Base-by-base conservation (phyloP, 2,888 invertebrate genomes). In the Oxyteleia sp. region DNA sequence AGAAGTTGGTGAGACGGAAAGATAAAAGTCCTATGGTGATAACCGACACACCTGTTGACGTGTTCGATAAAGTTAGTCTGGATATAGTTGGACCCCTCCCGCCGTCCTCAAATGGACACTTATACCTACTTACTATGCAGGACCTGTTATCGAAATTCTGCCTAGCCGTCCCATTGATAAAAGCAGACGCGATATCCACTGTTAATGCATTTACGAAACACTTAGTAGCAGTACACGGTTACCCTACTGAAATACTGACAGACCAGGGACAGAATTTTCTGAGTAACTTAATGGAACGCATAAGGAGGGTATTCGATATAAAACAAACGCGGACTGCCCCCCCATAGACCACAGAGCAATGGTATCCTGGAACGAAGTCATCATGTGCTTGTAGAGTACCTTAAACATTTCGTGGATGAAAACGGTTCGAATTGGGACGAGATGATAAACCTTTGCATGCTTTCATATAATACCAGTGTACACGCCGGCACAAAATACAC, bases 401-500 rank as follows among this genome's bases (percentile, higher is more conserved):
- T 53, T 4, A 26, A 15, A 32, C 53, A 53, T 29, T 53, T 59
- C 43, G 41, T 83, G 23, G 10, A 29, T 57, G 15, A 43, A 20
- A 43, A 53, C 16, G 0, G 8, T n/a, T 10, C 45, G 32, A 13
- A 68, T 32, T 69, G 69, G 69, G 8, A 26, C 1, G 10, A 45
- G 13, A 13, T 15, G 0, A 0, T 69, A 4, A 32, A 43, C 5
- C 35, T 69, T 23, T 26, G 29, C n/a, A 51, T 51, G 51, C 41
- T 66, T 15, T 49, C 51, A 2, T 66, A 51, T 11, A 66, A 66
- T n/a, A 51, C 68, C 0, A 68, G 45, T 4, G 45, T 43, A 0
- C 74, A 81, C 23, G n/a, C n/a, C 4, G 49, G 59, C 0, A 81
- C 74, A 0, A 59, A 59, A 2, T 81, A 68, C 26, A 74, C 74